Conservation (phyloP, 2,797 vertebrate genomes). For the Vireo griseus region DNA sequence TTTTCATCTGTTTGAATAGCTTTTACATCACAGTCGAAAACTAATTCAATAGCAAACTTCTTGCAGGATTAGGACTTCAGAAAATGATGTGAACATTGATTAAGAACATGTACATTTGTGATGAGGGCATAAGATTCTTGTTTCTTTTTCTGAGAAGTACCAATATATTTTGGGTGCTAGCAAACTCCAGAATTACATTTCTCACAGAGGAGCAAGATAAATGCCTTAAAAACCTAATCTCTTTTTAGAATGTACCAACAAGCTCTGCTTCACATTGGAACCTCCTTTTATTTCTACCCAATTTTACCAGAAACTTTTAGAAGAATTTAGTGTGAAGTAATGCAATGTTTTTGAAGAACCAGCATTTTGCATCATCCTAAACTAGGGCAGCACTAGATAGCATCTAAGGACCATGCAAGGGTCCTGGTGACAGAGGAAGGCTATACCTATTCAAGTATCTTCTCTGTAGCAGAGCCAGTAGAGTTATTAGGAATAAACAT, state of each 20-base stretch:
- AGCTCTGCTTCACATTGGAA: neutral
- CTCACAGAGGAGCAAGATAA: neutral
- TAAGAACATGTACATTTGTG: neutral
- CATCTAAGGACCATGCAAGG: neutral
- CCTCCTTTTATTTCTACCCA: neutral
- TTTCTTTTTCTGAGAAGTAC: neutral
- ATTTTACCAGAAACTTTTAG: neutral
- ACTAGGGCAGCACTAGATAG: neutral
- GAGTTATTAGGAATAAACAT: neutral
- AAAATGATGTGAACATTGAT: neutral
- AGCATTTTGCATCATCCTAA: neutral
- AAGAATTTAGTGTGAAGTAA: neutral
- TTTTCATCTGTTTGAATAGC: neutral
- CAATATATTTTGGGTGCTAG: neutral
- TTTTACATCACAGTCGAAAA: neutral
- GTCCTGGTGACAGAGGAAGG: neutral
- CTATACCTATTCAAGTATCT: neutral
- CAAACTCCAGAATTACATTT: neutral
- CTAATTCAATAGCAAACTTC: neutral
- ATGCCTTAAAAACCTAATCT: neutral
- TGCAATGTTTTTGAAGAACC: neutral
- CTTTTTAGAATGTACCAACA: neutral
- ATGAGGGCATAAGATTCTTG: neutral
- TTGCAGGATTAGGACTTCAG: neutral
- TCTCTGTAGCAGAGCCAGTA: neutral